A percentile compares a stretch with the other conserved stretches of the same genome.
Evolutionary conservation across 2,113 vertebrate species (phyloP).

Genomic region (Onychostoma macrolepis): DNA sequence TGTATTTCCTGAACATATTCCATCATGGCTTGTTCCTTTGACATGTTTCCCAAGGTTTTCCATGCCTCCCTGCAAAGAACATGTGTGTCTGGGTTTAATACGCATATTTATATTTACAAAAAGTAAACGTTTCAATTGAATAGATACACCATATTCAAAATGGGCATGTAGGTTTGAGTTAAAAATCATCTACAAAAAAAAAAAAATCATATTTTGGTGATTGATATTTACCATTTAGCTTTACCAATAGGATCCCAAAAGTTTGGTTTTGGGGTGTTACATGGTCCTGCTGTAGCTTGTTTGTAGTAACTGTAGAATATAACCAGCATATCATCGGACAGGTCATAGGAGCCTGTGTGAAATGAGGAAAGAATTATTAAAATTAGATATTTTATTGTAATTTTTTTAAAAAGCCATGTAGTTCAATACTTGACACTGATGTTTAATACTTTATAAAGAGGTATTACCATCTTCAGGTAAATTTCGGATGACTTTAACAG

Average conservation of each 20-base stretch:
- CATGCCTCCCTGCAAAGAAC: slow-evolving; percentile 86
- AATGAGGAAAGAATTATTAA: slow-evolving; percentile 19
- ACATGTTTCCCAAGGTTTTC: slow-evolving; percentile 91
- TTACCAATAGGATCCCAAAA: slow-evolving; percentile 90
- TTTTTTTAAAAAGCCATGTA: background rate
- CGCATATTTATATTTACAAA: background rate
- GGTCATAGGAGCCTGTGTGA: slow-evolving; percentile 87
- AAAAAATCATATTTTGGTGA: background rate
- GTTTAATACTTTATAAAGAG: background rate
- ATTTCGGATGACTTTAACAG: slow-evolving; percentile 90
- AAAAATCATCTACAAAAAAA: background rate
- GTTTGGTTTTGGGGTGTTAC: slow-evolving; percentile 83
- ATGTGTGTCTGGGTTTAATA: background rate
- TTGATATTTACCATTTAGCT: slow-evolving; percentile 86
- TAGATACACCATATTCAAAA: background rate
- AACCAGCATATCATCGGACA: slow-evolving; percentile 94
- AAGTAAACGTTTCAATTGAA: background rate
- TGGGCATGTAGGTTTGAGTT: background rate
- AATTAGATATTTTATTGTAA: background rate
- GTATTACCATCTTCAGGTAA: slow-evolving; percentile 88
- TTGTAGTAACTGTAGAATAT: slow-evolving; percentile 94
- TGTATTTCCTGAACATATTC: slow-evolving; percentile 97
- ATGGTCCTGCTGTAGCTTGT: slow-evolving; percentile 90
- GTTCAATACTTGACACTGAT: background rate
- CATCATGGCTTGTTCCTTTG: slow-evolving; percentile 94